phyloP scores from a whole-genome alignment of 2,797 vertebrate genomes.

The Danio kyathit region DNA sequence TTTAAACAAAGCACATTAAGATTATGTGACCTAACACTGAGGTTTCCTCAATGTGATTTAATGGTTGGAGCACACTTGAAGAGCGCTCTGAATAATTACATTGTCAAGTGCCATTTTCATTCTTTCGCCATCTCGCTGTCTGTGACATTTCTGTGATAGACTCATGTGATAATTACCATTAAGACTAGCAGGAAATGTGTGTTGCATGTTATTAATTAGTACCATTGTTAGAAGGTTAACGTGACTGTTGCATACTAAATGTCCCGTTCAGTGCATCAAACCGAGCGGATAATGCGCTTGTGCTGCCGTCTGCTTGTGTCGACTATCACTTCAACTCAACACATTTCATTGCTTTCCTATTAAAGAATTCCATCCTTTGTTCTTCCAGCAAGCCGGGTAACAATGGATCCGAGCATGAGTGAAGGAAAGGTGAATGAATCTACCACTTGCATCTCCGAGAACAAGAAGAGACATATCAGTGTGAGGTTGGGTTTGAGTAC shows the following conservation, averaged over 20 bases:
- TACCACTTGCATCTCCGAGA: slow-evolving; percentile 19
- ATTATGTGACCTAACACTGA: not conserved
- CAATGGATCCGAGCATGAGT: slow-evolving; percentile 9
- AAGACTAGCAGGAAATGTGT: slow-evolving; percentile 21
- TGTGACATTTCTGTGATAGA: slow-evolving; percentile 39
- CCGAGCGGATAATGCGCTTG: slow-evolving; percentile 22
- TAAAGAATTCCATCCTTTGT: slow-evolving; percentile 10
- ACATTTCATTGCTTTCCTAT: slow-evolving; percentile 14
- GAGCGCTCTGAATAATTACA: slow-evolving; percentile 18
- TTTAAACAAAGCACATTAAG: slow-evolving; percentile 8
- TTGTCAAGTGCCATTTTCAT: slow-evolving; percentile 31
- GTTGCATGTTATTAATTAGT: slow-evolving; percentile 20
- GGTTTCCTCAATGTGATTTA: slow-evolving; percentile 13
- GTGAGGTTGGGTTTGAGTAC: slow-evolving; percentile 23
- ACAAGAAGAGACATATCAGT: slow-evolving; percentile 34
- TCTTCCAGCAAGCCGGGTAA: slow-evolving; percentile 23
- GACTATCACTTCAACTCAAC: slow-evolving; percentile 16
- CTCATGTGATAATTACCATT: slow-evolving; percentile 32
- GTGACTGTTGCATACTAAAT: not conserved
- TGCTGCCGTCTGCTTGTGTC: slow-evolving; percentile 28
- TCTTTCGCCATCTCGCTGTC: not conserved
- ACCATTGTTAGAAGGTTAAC: slow-evolving; percentile 33
- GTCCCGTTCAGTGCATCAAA: slow-evolving; percentile 11
- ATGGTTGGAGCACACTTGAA: slow-evolving; percentile 5
- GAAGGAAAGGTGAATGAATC: slow-evolving; percentile 34